A percentile compares a stretch with the other conserved stretches of the same genome.
These are phyloP conservation scores for Tuta absoluta DNA, from an alignment of 2,888 invertebrate genomes.

Conservation along the genomic window DNA sequence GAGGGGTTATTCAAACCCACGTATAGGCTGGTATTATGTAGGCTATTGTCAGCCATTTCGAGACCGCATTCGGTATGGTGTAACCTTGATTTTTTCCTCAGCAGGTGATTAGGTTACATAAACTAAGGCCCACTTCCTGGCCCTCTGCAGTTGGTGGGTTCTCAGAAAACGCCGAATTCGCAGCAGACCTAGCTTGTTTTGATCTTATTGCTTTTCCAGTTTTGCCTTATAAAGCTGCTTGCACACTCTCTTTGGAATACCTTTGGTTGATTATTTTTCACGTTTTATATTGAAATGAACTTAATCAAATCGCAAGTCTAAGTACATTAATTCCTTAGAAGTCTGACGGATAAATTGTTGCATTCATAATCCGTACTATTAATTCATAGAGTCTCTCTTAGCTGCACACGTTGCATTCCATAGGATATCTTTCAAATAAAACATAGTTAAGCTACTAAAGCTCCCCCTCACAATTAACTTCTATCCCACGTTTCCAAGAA, in stretches of 20 bases:
- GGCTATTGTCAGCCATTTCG: constrained; percentile 45
- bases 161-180: constrained; percentile 75
- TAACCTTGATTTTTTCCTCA: constrained; percentile 77
- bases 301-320: neutral
- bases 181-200: constrained; percentile 69
- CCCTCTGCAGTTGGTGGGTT: constrained; percentile 75
- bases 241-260: constrained; percentile 39
- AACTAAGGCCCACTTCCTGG: constrained; percentile 79
- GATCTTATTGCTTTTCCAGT: constrained; percentile 64
- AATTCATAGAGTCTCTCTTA: neutral
- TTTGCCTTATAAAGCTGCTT: constrained; percentile 53
- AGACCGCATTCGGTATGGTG: constrained; percentile 62
- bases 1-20: constrained; percentile 55
- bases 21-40: constrained; percentile 45
- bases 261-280: neutral
- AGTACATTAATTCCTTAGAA: neutral
- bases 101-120: constrained; percentile 82
- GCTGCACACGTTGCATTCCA: neutral
- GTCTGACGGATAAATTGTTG: neutral
- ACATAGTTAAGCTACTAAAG: constrained; percentile 17
- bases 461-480: constrained; percentile 15
- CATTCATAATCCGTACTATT: neutral
- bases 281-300: neutral
- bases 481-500: constrained; percentile 17
- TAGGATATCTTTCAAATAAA: neutral